These are phyloP conservation scores for Teleopsis dalmanni DNA, from an alignment of 1,140 invertebrate genomes.

Conservation along the genomic window DNA sequence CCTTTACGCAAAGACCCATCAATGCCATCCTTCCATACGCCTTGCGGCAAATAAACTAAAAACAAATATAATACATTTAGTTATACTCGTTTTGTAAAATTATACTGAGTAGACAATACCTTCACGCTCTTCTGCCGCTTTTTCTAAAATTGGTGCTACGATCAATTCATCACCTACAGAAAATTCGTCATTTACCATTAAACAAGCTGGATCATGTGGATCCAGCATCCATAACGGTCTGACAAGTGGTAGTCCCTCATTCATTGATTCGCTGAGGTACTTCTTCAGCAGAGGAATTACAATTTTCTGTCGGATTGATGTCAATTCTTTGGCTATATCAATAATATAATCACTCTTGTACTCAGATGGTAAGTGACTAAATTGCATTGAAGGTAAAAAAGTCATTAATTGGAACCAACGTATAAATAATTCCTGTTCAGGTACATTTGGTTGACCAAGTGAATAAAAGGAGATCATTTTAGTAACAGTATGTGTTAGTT, in stretches of 20 bases:
- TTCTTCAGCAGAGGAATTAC: conserved; percentile 69
- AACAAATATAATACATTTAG: neutral
- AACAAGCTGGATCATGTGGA: conserved; percentile 69
- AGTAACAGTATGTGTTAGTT: conserved; percentile 24
- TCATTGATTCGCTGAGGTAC: conserved; percentile 65
- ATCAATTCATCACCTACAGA: conserved; percentile 83
- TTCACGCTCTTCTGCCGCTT: conserved; percentile 56
- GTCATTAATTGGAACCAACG: conserved; percentile 91
- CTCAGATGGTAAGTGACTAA: conserved; percentile 79
- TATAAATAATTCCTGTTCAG: conserved; percentile 81
- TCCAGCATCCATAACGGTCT: conserved; percentile 88
- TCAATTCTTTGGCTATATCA: conserved; percentile 67
- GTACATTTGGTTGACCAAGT: conserved; percentile 46
- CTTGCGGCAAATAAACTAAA: conserved; percentile 74
- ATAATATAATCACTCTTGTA: conserved; percentile 69
- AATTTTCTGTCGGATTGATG: conserved; percentile 63
- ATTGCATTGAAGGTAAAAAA: conserved; percentile 87
- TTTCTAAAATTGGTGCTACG: conserved; percentile 79
- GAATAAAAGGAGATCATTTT: conserved; percentile 41
- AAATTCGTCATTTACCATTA: conserved; percentile 79
- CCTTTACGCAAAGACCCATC: conserved; percentile 77
- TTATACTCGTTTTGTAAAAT: neutral
- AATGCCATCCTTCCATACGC: conserved; percentile 84
- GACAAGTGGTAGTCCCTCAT: conserved; percentile 74
- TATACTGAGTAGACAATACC: conserved; percentile 32